Base-by-base conservation (phyloP, 2,888 invertebrate genomes). In the Lingula anatina region DNA sequence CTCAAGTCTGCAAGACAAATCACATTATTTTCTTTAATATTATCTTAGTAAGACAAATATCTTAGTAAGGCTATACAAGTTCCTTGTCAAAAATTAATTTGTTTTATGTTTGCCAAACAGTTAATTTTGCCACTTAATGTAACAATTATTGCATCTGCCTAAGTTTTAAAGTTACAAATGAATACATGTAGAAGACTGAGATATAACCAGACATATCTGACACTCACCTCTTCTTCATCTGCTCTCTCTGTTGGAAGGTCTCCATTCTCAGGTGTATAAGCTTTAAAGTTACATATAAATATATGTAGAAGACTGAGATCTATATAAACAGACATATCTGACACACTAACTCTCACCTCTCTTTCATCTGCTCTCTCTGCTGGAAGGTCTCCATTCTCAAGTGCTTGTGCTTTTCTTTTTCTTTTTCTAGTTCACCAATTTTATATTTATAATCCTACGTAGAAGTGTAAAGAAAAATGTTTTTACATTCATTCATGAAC, bases 211-310 rank as follows among this genome's bases (percentile, higher is more conserved):
- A n/a, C n/a, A n/a, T n/a, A n/a, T n/a, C n/a, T n/a, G n/a, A n/a
- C n/a, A n/a, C 47, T 27, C 38, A 71, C 69, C 66, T 65, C 44
- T 61, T 54, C 43, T 70, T 68, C 64, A 72, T 66, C 52, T 68
- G 65, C 46, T 70, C 65, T 46, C 64, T 46, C 1, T 66, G 57
- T 40, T 63, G 48, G n/a, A 62, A 46, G 51, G 68, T 68, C 51
- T 70, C 69, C 49, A 60, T 49, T 49, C 60, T 56, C n/a, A n/a
- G n/a, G n/a, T n/a, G n/a, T n/a, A n/a, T n/a, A n/a, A n/a, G n/a
- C n/a, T n/a, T n/a, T n/a, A n/a, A n/a, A n/a, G n/a, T n/a, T n/a
- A n/a, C n/a, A n/a, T n/a, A n/a, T n/a, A n/a, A n/a, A n/a, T n/a
- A n/a, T n/a, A n/a, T n/a, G n/a, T n/a, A n/a, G n/a, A n/a, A n/a